Conservation (phyloP, 2,113 vertebrate species). For the Hypanus sabinus region DNA sequence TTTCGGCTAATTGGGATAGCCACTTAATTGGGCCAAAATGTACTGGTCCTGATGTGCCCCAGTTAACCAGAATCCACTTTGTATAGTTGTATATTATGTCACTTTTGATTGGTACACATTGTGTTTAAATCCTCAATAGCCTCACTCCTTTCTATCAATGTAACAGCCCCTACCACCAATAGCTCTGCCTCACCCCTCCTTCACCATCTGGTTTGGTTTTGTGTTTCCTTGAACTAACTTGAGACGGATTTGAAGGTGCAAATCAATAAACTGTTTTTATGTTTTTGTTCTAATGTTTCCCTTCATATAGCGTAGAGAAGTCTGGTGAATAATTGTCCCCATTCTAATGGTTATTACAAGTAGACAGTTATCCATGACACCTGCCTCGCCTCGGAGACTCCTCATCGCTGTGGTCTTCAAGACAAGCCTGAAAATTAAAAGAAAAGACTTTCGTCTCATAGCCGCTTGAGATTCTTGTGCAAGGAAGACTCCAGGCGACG, state of each 20-base stretch:
- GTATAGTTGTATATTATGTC: too few species aligned
- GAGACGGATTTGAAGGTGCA: neutral
- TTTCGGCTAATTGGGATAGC: too few species aligned
- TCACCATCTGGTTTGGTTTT: neutral
- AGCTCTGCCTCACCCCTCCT: neutral
- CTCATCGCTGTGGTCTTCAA: neutral
- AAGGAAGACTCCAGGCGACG: neutral
- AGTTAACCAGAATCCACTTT: too few species aligned
- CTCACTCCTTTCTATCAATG: neutral
- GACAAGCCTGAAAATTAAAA: neutral
- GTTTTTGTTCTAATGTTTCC: neutral
- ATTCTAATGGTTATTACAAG: neutral
- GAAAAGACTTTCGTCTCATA: slow-evolving; percentile 4
- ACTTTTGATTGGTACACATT: neutral
- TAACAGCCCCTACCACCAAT: neutral
- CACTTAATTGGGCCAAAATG: too few species aligned
- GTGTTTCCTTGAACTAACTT: neutral
- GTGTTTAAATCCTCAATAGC: neutral
- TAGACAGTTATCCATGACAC: neutral
- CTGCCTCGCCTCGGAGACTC: neutral
- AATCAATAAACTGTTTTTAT: neutral
- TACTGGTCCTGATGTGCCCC: too few species aligned
- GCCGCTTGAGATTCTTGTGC: neutral
- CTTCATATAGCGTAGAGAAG: neutral
- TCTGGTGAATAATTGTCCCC: neutral